Evolutionary conservation across 2,113 vertebrate species (phyloP), one percentile per base, ranked within the genome.

Genomic region (Neofelis nebulosa): DNA sequence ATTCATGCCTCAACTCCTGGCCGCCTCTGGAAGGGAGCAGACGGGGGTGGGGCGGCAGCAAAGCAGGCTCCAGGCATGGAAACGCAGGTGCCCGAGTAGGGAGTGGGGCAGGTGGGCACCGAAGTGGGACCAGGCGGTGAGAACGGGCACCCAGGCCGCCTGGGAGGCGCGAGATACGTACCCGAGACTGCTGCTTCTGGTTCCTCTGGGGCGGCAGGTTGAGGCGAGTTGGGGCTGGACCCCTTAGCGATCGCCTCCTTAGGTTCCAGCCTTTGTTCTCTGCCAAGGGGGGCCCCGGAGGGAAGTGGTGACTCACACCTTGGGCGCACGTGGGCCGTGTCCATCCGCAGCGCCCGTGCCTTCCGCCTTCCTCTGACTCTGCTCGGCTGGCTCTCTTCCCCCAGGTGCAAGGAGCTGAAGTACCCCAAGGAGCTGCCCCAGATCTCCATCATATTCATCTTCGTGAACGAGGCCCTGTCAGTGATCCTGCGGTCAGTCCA

Each of bases 371-470:
- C n/a, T 87, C 93, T 98, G 45, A 98, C 78, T 48, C 38, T 7
- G 0, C 96, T 5, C 85, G 25, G 41, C 94, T 5, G 95, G 98
- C 27, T 92, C 94, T 96, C 69, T 71, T 38, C 0, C 21, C 66
- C 0, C 98, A 99, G 99, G 99, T 99, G 99, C 97, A 99, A 99
- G 98, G 99, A 99, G 98, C 98, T 99, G 97, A 99, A 98, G 92
- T 99, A 99, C 5, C 97, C 99, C 1, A 99, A 99, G 98, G 99
- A 99, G 92, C 99, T 99, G 16, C 99, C 99, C 0, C 99, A 99
- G 98, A 99, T 99, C 97, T 99, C 99, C 97, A 99, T 99, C 96
- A 99, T 99, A 94, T 99, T 99, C 97, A 99, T 99, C 99, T 99
- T 99, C 0, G 99, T 99, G 97, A 99, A 99, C 0, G 99, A 99